Base-by-base conservation (phyloP, 2,797 vertebrate genomes). In the Gambusia yucatana region DNA sequence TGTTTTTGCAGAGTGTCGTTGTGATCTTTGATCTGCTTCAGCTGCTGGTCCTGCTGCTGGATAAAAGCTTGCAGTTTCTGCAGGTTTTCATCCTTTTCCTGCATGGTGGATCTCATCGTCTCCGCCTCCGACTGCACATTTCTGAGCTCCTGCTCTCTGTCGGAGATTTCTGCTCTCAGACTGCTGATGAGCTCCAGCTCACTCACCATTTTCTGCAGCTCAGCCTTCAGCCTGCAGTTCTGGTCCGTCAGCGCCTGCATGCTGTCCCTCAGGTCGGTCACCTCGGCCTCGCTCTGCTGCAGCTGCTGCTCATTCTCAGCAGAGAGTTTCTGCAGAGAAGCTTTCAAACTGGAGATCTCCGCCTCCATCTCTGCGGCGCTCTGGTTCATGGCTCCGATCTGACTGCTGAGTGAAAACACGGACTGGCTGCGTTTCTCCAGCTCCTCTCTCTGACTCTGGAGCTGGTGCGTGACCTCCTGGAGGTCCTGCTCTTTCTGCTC, bases 191-290 rank as follows among this genome's bases (percentile, higher is more conserved):
- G 95, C 5, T 95, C 89, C 1, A 95, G 61, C 6, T 79, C 81
- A 3, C 63, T 73, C 22, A 84, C 87, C 1, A 88, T 82, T 33
- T 92, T 92, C 83, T 96, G 93, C 36, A 97, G 72, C 11, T 97
- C 94, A 7, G 78, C 90, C 92, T 95, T 94, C 17, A 97, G 75
- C 70, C 88, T 93, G 22, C 70, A n/a, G 11, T 96, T 97, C 91
- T 91, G 94, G 16, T 96, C 93, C 13, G 75, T 83, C 74, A 96
- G 78, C 4, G 84, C 92, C 77, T 92, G 89, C 22, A 94, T 11
- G 48, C 28, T 80, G 55, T 92, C 94, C 50, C 84, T 87, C 4
- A 94, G 86, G 70, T 91, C 83, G 0, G 82, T n/a, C 0, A 86
- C 3, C 73, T 95, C 88, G 0, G 78, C 83, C 43, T 81, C 87